A percentile compares a stretch with the other conserved stretches of the same genome.
Evolutionary conservation across 2,797 vertebrate species (phyloP).

Genomic region (Parauchenoglanis punctatus): DNA sequence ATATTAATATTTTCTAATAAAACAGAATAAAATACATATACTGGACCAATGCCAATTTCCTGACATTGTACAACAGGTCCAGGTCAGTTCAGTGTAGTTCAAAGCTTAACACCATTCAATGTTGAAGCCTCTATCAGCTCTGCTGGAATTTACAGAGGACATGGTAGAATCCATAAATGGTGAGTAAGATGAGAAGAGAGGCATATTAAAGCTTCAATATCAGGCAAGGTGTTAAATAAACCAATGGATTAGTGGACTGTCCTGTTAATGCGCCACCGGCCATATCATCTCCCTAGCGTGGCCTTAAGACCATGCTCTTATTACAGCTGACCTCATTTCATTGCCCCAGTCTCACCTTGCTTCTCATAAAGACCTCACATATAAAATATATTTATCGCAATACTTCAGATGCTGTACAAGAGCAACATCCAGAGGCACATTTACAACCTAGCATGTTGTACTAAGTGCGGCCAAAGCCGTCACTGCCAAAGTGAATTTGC

Average conservation of each 20-base stretch:
- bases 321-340: conserved; percentile 47
- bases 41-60: too few relatives aligned
- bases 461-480: not conserved
- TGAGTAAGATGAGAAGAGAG: conserved; percentile 4
- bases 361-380: conserved; percentile 27
- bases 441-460: not conserved
- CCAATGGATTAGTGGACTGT: conserved; percentile 46
- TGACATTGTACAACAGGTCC: conserved; percentile 23
- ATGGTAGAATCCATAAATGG: conserved; percentile 34
- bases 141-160: conserved; percentile 22
- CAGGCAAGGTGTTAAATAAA: conserved; percentile 20
- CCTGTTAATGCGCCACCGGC: conserved; percentile 25
- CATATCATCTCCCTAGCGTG: conserved; percentile 7
- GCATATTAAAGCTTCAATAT: conserved; percentile 32
- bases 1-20: not conserved
- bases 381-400: conserved; percentile 28
- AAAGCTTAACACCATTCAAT: conserved; percentile 29
- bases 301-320: conserved; percentile 48
- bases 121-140: not conserved
- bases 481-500: conserved; percentile 2
- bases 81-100: conserved; percentile 23
- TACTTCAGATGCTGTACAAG: not conserved
- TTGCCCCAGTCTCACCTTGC: conserved; percentile 18
- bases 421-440: conserved; percentile 20
- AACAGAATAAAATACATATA: not conserved